phyloP scores from a whole-genome alignment of 2,113 vertebrate genomes.

The Colossoma macropomum region DNA sequence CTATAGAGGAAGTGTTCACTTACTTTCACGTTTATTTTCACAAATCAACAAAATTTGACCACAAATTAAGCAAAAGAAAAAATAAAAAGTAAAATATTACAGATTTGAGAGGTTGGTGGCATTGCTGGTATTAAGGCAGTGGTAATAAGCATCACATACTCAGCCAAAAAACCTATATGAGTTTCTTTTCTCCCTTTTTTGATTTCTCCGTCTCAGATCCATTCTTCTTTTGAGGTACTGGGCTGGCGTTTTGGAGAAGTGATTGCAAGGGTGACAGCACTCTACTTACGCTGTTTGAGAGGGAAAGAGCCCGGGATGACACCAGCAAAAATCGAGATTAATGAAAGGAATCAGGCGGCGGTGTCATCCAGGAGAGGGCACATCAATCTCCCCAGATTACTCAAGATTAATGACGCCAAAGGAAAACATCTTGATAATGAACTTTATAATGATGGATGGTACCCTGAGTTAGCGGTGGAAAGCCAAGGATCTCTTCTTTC shows the following conservation, averaged over 20 bases:
- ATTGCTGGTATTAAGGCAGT: too few species aligned
- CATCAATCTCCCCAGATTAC: conserved; percentile 82
- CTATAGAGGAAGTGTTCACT: too few species aligned
- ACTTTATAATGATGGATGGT: conserved; percentile 86
- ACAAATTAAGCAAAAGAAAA: too few species aligned
- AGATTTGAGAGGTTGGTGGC: too few species aligned
- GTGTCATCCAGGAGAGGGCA: conserved; percentile 75
- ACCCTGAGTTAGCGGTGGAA: conserved; percentile 77
- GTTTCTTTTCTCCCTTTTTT: background rate
- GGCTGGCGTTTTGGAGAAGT: too few species aligned
- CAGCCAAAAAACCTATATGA: background rate
- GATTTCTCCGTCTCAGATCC: background rate
- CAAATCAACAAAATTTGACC: too few species aligned
- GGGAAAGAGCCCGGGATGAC: conserved; percentile 77
- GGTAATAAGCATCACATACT: background rate
- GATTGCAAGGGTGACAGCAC: conserved; percentile 21
- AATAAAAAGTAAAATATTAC: too few species aligned
- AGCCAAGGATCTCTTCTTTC: conserved; percentile 60
- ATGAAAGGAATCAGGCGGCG: conserved; percentile 81
- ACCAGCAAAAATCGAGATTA: conserved; percentile 84
- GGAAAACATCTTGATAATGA: conserved; percentile 85
- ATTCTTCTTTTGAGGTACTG: conserved; percentile 19
- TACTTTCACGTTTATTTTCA: too few species aligned
- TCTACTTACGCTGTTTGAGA: conserved; percentile 44
- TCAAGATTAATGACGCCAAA: conserved; percentile 83